Base-by-base conservation (phyloP, 2,888 invertebrate species). In the Eilema depressum region DNA sequence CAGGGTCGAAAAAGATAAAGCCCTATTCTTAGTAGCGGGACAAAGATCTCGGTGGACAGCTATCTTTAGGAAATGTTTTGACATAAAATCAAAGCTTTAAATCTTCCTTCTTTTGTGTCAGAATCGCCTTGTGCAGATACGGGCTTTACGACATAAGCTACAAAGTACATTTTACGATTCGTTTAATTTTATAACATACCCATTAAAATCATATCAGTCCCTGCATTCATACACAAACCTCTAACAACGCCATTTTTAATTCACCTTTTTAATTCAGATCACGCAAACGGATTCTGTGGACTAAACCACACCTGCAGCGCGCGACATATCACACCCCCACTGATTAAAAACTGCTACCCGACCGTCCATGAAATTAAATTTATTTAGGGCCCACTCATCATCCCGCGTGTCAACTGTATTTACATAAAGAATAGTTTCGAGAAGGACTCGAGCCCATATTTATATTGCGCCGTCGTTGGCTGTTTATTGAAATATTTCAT, bases 401-500 rank as follows among this genome's bases (percentile, higher is more conserved):
- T 92, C 91, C 89, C 82, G 86, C 86, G 85, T 91, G 93, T 93
- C 94, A 92, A 86, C 91, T 83, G 74, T 93, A 91, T 94, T 94
- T 94, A 93, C 93, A 92, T 91, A 92, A 90, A 92, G 89, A 93
- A 94, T 93, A 93, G 90, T 93, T 93, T 91, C 85, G 89, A 87
- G 90, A 91, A 92, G 91, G 88, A 91, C 91, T 87, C 85, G 84
- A 83, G 90, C 89, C 89, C 89, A 87, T 95, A 93, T 95, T 95
- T 95, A 93, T 92, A 89, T 89, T 92, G 89, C 89, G 86, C 87
- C 89, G 88, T 86, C 90, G 88, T 81, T 87, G 76, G 82, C 86
- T 91, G 91, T 91, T 94, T 93, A 95, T 94, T 94, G 92, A 95
- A 93, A 93, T 94, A 94, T 93, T 93, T 93, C 92, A 93, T 94